A percentile compares a stretch with the other conserved stretches of the same genome.
Conservation (phyloP, 2,888 invertebrate genomes). For the Amphipoea oculea region DNA sequence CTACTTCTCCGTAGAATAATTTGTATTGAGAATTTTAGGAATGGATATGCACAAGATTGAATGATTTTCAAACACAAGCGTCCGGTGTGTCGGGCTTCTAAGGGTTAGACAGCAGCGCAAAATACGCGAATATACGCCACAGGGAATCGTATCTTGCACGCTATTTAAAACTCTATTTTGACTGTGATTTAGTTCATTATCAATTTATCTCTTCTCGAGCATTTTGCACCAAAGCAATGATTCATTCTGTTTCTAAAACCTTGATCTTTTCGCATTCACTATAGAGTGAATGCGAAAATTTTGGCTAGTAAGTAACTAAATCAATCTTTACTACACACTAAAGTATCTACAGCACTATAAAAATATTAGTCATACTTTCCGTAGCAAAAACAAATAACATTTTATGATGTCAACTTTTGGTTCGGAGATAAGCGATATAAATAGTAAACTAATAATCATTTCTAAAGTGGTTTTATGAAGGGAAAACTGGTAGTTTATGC, state of each 20-base stretch:
- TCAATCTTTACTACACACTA: background rate
- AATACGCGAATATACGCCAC: background rate
- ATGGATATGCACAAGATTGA: background rate
- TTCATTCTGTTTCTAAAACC: background rate
- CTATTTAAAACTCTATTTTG: background rate
- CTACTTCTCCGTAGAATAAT: background rate
- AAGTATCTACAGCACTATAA: slow-evolving; percentile 4
- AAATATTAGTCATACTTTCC: slow-evolving; percentile 17
- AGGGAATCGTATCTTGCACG: background rate
- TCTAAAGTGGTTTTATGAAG: slow-evolving; percentile 1
- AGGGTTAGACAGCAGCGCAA: background rate
- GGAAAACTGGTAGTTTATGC: slow-evolving; percentile 2
- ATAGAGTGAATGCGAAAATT: too few species aligned
- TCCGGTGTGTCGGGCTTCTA: background rate
- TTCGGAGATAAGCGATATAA: slow-evolving; percentile 3
- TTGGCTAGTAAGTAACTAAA: background rate
- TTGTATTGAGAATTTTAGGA: background rate
- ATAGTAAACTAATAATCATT: slow-evolving; percentile 10
- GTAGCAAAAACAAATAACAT: slow-evolving; percentile 20
- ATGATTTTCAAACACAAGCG: background rate
- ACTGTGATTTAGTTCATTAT: background rate
- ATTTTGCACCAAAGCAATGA: too few species aligned
- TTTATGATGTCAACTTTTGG: slow-evolving; percentile 46
- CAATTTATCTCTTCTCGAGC: background rate
- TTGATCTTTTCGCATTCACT: background rate